A percentile compares a stretch with the other conserved stretches of the same genome.
These are phyloP conservation scores for Coptodon rendalli DNA, from an alignment of 2,113 vertebrate species.

Conservation along the genomic window DNA sequence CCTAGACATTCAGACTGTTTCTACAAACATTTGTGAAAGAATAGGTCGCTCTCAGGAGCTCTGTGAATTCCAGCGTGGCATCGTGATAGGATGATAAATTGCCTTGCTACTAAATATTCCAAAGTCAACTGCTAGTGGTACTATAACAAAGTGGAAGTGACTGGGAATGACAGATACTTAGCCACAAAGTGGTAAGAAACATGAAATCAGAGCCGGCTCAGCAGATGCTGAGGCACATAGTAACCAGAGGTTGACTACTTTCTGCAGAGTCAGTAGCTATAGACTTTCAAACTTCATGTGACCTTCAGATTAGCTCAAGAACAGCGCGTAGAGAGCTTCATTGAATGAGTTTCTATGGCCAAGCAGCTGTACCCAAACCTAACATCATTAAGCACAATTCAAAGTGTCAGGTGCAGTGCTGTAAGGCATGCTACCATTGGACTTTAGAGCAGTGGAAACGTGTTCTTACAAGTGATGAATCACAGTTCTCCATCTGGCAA, in stretches of 20 bases:
- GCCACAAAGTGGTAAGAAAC: not conserved
- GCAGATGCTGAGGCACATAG: not conserved
- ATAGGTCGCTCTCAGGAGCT: not conserved
- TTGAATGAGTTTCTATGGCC: not conserved
- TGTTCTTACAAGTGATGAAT: not conserved
- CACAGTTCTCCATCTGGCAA: not conserved
- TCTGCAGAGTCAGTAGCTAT: not conserved
- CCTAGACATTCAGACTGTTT: not conserved
- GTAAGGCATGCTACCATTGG: not conserved
- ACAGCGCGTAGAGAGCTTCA: not conserved
- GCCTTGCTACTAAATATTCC: not conserved
- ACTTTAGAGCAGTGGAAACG: not conserved
- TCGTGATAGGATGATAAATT: not conserved
- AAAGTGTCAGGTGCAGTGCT: not conserved
- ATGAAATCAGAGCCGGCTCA: not conserved
- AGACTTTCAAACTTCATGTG: not conserved
- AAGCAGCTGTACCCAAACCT: not conserved
- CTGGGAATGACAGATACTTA: not conserved
- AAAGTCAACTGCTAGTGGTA: not conserved
- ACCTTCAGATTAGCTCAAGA: not conserved
- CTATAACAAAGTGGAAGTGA: not conserved
- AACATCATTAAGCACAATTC: not conserved
- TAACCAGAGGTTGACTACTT: not conserved
- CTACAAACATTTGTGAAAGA: not conserved
- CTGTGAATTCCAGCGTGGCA: not conserved